A percentile compares a stretch with the other conserved stretches of the same genome.
Evolutionary conservation across 1,140 invertebrate species (phyloP).

Genomic region (Drosophila athabasca): DNA sequence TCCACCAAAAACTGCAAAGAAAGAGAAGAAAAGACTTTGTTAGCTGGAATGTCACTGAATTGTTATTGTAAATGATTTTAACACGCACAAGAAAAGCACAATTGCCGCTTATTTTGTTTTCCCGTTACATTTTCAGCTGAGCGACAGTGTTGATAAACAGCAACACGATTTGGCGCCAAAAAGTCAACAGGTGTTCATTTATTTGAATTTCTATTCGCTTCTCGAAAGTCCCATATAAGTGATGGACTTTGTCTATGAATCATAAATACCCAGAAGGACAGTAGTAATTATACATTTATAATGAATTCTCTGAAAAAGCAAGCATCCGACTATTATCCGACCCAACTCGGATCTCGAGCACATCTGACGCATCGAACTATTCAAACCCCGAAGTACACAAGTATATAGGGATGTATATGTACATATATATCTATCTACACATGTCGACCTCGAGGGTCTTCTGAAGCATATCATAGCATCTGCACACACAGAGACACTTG

Average conservation of each 20-base stretch:
- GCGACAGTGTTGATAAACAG: not conserved
- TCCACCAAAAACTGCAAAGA: constrained; percentile 46
- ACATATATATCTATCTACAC: constrained; percentile 32
- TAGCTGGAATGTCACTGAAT: not conserved
- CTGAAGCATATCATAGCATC: constrained; percentile 43
- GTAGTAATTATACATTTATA: constrained; percentile 19
- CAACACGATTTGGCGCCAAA: not conserved
- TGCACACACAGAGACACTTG: constrained; percentile 39
- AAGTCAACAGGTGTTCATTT: constrained; percentile 2
- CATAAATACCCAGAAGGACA: constrained; percentile 18
- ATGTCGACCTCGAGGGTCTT: constrained; percentile 33
- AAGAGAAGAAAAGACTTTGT: not conserved
- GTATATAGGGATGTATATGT: constrained; percentile 8
- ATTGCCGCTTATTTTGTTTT: not conserved
- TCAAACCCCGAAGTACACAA: constrained; percentile 2
- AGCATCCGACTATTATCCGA: constrained; percentile 2
- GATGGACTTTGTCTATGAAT: constrained; percentile 7
- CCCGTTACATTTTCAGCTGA: not conserved
- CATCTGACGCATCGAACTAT: constrained; percentile 57
- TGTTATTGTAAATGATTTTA: not conserved
- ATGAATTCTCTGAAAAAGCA: constrained; percentile 33
- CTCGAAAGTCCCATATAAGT: not conserved
- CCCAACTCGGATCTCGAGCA: constrained; percentile 8
- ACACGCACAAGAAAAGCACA: not conserved
- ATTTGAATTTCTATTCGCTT: not conserved